A percentile compares a stretch with the other conserved stretches of the same genome.
phyloP scores from a whole-genome alignment of 1,140 invertebrate genomes.

The Archegozetes longisetosus region DNA sequence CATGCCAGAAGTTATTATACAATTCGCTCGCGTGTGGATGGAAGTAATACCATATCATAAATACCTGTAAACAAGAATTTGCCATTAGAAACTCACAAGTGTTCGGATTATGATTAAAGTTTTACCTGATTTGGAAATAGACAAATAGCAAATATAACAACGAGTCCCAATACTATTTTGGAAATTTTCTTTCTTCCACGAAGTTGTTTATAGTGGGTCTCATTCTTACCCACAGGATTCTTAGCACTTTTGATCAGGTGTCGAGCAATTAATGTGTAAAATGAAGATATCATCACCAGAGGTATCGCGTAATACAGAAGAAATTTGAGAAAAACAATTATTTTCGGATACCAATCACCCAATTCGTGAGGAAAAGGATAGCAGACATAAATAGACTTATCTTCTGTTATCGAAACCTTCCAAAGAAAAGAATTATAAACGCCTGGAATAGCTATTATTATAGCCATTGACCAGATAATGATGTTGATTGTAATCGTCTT shows the following conservation, averaged over 20 bases:
- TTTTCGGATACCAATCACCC: conserved; percentile 46
- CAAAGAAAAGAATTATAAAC: conserved; percentile 52
- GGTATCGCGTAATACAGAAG: conserved; percentile 69
- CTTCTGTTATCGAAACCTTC: conserved; percentile 32
- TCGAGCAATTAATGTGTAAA: conserved; percentile 71
- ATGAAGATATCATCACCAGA: conserved; percentile 57
- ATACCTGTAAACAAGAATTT: conserved; percentile 31
- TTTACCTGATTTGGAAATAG: conserved; percentile 56
- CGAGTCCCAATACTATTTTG: conserved; percentile 71
- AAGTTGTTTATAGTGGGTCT: conserved; percentile 12
- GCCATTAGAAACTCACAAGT: neutral
- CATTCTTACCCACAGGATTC: conserved; percentile 36
- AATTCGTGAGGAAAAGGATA: conserved; percentile 59
- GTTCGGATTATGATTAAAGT: neutral
- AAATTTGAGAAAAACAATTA: conserved; percentile 53
- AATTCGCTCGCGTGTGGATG: conserved; percentile 47
- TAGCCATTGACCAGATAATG: conserved; percentile 60
- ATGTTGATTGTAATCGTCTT: conserved; percentile 33
- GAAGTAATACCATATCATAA: conserved; percentile 76
- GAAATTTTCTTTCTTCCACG: conserved; percentile 40
- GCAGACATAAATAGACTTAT: conserved; percentile 44
- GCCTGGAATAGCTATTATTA: conserved; percentile 56
- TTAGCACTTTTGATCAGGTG: conserved; percentile 62
- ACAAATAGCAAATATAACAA: conserved; percentile 76
- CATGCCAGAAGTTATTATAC: conserved; percentile 73